Conservation (phyloP, 2,113 vertebrate species). For the Hydrochoerus hydrochaeris region DNA sequence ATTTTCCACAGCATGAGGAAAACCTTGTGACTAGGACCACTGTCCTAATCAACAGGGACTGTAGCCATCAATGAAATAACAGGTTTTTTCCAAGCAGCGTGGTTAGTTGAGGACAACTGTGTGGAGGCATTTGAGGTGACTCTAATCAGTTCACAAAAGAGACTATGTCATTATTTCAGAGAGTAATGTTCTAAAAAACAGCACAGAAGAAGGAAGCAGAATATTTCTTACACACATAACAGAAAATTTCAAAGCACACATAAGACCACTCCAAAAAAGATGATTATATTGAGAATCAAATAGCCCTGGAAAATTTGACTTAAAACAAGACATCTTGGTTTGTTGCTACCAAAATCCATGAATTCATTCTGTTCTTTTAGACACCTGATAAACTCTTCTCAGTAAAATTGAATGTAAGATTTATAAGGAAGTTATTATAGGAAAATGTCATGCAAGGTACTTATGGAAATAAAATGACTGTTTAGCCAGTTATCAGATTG, state of each 20-base stretch:
- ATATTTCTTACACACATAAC: neutral
- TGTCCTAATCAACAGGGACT: too few species aligned
- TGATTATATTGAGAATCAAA: neutral
- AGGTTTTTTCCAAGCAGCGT: neutral
- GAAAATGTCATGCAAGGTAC: neutral
- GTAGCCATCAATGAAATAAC: neutral
- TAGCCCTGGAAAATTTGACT: neutral
- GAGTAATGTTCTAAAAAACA: neutral
- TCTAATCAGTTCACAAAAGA: neutral
- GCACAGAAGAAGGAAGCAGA: neutral
- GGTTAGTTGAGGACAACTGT: neutral
- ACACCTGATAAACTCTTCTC: neutral
- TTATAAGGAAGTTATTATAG: neutral
- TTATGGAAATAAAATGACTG: neutral
- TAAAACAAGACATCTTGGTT: neutral
- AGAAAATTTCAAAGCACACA: neutral
- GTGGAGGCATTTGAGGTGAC: neutral
- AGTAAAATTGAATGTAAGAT: neutral
- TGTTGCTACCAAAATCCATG: neutral
- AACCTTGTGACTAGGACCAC: neutral
- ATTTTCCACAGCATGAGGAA: rapidly evolving
- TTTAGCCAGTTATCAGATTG: neutral
- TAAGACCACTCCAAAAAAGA: neutral
- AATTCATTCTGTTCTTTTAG: neutral
- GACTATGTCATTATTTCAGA: neutral